Evolutionary conservation across 1,140 invertebrate genomes (phyloP).

Genomic region (Acromyrmex echinatior): DNA sequence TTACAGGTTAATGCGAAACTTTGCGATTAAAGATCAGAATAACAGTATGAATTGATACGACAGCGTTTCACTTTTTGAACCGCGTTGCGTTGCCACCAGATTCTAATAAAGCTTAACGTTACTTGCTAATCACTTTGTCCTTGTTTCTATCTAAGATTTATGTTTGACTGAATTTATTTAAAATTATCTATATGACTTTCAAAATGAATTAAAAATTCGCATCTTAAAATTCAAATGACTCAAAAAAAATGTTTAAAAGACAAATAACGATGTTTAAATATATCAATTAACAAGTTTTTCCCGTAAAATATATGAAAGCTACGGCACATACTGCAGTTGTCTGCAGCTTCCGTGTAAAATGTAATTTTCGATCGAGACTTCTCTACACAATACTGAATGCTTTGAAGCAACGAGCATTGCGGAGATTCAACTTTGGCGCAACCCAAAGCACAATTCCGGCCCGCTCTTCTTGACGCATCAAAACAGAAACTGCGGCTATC

Average conservation of each 20-base stretch:
- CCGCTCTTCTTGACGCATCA: conserved; percentile 57
- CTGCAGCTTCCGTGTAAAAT: conserved; percentile 12
- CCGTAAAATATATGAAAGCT: background rate
- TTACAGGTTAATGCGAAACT: conserved; percentile 53
- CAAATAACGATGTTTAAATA: background rate
- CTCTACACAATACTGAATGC: background rate
- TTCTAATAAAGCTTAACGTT: conserved; percentile 13
- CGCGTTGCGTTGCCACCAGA: background rate
- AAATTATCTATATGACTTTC: background rate
- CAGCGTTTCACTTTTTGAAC: conserved; percentile 31
- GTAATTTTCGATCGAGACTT: conserved; percentile 49
- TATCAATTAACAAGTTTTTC: too few relatives aligned
- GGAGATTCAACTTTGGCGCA: conserved; percentile 67
- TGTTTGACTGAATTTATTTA: background rate
- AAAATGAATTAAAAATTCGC: background rate
- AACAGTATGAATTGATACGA: conserved; percentile 21
- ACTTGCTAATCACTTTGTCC: conserved; percentile 19
- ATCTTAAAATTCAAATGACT: background rate
- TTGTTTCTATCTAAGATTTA: conserved; percentile 1
- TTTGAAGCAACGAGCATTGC: conserved; percentile 43
- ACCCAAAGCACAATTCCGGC: conserved; percentile 57
- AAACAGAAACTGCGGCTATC: conserved; percentile 64
- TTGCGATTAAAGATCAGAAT: conserved; percentile 55
- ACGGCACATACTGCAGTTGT: background rate
- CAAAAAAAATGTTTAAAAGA: background rate